These are phyloP conservation scores for Spodoptera picta DNA, from an alignment of 2,888 invertebrate genomes.

Conservation along the genomic window DNA sequence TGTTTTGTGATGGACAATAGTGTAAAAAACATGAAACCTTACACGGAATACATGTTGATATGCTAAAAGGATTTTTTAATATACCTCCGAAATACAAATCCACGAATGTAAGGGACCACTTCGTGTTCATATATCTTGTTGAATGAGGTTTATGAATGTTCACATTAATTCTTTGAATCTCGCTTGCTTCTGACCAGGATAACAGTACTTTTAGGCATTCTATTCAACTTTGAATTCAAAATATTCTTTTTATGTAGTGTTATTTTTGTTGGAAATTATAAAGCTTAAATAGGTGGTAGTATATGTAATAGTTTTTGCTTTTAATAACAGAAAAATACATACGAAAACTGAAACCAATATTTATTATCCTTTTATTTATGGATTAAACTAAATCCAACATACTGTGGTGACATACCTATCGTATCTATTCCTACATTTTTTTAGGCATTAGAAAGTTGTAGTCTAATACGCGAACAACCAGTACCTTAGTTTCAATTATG, in stretches of 20 bases:
- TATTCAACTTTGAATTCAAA: slow-evolving; percentile 26
- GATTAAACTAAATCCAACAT: too few species aligned
- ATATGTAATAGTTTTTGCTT: too few species aligned
- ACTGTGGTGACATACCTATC: too few species aligned
- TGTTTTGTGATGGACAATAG: slow-evolving; percentile 58
- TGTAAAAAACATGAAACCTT: slow-evolving; percentile 58
- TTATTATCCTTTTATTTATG: too few species aligned
- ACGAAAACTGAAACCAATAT: too few species aligned
- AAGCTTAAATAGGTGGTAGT: too few species aligned
- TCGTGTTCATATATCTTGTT: slow-evolving; percentile 29
- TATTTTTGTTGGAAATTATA: too few species aligned
- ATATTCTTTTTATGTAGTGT: slow-evolving; percentile 1
- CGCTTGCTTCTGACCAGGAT: slow-evolving; percentile 25
- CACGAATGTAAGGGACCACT: slow-evolving; percentile 14
- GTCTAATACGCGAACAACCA: too few species aligned
- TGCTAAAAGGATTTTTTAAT: slow-evolving; percentile 54
- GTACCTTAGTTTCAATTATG: too few species aligned
- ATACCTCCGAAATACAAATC: slow-evolving; percentile 35
- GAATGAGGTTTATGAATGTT: slow-evolving; percentile 48
- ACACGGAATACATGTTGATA: slow-evolving; percentile 41
- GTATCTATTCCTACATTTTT: too few species aligned
- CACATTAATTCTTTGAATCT: slow-evolving; percentile 44
- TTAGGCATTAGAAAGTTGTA: too few species aligned
- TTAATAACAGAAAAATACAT: too few species aligned
- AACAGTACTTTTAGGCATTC: slow-evolving; percentile 25